Evolutionary conservation across 1,140 invertebrate species (phyloP).

Genomic region (Zaprionus davidi): DNA sequence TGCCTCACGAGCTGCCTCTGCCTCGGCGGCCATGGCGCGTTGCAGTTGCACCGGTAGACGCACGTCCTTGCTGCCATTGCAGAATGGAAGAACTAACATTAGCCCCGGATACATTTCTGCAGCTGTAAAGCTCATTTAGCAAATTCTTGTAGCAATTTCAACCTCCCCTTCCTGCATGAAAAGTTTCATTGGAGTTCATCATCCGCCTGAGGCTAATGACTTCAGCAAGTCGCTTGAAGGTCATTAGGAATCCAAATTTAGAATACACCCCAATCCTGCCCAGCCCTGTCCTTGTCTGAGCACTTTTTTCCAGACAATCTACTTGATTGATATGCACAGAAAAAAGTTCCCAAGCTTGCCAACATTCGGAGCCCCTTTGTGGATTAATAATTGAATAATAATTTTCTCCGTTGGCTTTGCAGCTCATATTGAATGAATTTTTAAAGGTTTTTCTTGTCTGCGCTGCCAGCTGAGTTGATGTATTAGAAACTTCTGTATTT

Average conservation of each 20-base stretch:
- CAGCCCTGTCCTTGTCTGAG: too few species aligned
- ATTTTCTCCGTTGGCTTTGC: background rate
- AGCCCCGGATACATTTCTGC: constrained; percentile 25
- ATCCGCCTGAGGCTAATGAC: background rate
- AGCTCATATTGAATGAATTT: background rate
- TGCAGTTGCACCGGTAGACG: constrained; percentile 94
- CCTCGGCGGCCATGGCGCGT: constrained; percentile 95
- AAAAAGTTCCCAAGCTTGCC: background rate
- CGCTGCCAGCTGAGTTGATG: background rate
- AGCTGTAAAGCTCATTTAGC: constrained; percentile 23
- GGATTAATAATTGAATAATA: background rate
- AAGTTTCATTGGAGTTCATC: background rate
- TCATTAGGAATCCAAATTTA: constrained; percentile 10
- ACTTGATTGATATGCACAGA: constrained; percentile 19
- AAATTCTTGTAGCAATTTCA: background rate
- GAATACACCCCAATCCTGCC: background rate
- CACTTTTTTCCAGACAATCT: background rate
- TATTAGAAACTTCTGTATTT: background rate
- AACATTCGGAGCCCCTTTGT: background rate
- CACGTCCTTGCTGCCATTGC: constrained; percentile 92
- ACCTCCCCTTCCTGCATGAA: background rate
- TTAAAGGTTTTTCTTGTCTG: background rate
- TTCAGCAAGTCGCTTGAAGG: constrained; percentile 7
- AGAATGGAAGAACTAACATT: constrained; percentile 59
- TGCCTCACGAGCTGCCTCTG: constrained; percentile 93